phyloP scores from a whole-genome alignment of 2,888 invertebrate genomes.

The Chorisops tibialis region DNA sequence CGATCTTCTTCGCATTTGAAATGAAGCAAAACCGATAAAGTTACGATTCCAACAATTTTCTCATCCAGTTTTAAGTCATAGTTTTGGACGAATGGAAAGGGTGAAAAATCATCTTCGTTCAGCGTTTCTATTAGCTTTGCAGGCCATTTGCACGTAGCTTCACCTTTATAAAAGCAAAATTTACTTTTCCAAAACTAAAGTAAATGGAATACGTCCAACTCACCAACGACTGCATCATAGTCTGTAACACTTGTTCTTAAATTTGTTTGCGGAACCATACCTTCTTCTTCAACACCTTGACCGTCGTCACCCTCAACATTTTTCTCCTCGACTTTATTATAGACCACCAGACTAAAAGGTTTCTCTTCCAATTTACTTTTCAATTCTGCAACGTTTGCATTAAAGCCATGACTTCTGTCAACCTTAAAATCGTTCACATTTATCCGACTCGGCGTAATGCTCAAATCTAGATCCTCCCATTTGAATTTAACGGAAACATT shows the following conservation, averaged over 20 bases:
- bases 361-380: not conserved
- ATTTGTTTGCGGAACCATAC: too few species aligned
- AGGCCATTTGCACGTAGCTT: constrained; percentile 25
- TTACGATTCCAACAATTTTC: constrained; percentile 9
- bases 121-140: not conserved
- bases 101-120: constrained; percentile 3
- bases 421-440: constrained; percentile 13
- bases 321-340: not conserved
- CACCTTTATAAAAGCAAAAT: constrained; percentile 5
- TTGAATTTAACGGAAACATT: constrained; percentile 4
- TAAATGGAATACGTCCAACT: not conserved
- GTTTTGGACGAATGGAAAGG: constrained; percentile 12
- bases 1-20: constrained; percentile 2
- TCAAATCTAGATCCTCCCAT: constrained; percentile 16
- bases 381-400: constrained; percentile 6
- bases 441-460: constrained; percentile 18
- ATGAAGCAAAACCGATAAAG: constrained; percentile 13
- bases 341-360: constrained; percentile 15
- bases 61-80: constrained; percentile 4
- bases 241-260: not conserved
- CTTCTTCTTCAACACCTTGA: not conserved
- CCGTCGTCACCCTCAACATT: not conserved
- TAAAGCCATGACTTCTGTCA: constrained; percentile 10
- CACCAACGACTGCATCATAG: not conserved
- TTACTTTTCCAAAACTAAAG: not conserved